Percentiles rank a stretch among this genome's conserved stretches.
These are phyloP conservation scores for Cassiopea andromeda DNA, from an alignment of 30 jellyfish, hydroid and myxozoan genomes.

Conservation along the genomic window DNA sequence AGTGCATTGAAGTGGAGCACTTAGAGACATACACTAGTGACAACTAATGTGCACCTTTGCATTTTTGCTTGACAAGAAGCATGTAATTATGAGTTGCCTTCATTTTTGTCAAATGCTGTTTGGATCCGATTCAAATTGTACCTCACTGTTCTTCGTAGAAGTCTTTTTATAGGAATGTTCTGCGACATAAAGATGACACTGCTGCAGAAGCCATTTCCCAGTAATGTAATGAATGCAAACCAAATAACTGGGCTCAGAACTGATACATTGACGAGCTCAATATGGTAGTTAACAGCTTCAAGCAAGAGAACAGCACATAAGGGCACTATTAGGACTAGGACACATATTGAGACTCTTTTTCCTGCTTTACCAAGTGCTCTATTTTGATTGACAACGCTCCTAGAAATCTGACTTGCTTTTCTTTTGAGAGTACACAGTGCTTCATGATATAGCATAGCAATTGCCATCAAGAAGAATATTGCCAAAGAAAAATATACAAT, in stretches of 20 bases:
- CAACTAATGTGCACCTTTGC: too few species aligned
- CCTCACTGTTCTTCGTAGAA: not conserved
- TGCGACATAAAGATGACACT: slow-evolving; percentile 3
- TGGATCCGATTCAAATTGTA: not conserved
- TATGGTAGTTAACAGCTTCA: not conserved
- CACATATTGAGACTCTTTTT: not conserved
- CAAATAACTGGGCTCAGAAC: not conserved
- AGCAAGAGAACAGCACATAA: not conserved
- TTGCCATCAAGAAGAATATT: not conserved
- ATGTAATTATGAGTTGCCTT: too few species aligned
- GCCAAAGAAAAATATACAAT: not conserved
- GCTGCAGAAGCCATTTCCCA: slow-evolving; percentile 5
- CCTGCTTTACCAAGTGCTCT: slow-evolving; percentile 7
- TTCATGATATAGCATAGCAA: not conserved
- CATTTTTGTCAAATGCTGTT: not conserved
- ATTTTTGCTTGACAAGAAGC: too few species aligned
- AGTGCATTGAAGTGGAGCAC: too few species aligned
- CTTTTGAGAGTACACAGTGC: not conserved
- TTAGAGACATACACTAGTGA: too few species aligned
- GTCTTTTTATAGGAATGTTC: not conserved
- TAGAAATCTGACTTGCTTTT: not conserved
- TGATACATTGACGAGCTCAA: not conserved
- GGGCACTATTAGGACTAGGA: not conserved
- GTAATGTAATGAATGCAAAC: not conserved
- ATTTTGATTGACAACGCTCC: not conserved